Evolutionary conservation across 2,797 vertebrate species (phyloP).

Genomic region (Apodemus agrarius): DNA sequence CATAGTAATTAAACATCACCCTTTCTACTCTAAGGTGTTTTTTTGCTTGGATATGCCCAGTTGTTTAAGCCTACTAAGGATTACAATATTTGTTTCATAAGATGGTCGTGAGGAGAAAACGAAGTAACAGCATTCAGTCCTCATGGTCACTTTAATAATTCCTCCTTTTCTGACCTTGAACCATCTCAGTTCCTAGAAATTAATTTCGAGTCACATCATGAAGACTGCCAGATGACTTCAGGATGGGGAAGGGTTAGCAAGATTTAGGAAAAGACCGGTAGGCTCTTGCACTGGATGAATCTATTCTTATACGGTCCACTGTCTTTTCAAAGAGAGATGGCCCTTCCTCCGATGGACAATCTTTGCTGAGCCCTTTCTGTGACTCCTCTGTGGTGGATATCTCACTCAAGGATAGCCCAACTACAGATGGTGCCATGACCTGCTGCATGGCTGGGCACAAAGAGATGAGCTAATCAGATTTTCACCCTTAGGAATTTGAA

Average conservation of each 20-base stretch:
- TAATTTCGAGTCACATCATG: constrained; percentile 28
- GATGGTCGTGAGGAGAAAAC: constrained; percentile 14
- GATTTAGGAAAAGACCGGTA: not conserved
- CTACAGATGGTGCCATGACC: not conserved
- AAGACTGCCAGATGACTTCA: not conserved
- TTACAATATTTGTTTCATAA: constrained; percentile 34
- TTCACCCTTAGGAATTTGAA: constrained; percentile 32
- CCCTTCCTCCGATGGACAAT: not conserved
- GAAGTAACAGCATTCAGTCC: not conserved
- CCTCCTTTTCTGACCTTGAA: constrained; percentile 71
- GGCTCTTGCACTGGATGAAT: no score
- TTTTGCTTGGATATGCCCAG: not conserved
- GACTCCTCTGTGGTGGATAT: not conserved
- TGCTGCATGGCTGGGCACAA: not conserved
- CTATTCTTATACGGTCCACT: no score
- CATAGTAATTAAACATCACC: not conserved
- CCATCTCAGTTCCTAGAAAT: constrained; percentile 61
- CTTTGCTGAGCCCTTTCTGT: not conserved
- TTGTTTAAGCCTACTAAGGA: constrained; percentile 15
- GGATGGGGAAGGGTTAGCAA: not conserved
- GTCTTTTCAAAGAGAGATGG: not conserved
- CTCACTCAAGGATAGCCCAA: not conserved
- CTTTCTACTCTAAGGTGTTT: not conserved
- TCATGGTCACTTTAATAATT: constrained; percentile 41
- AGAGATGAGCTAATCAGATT: constrained; percentile 50